Percentiles rank a stretch among this genome's conserved stretches.
Conservation (phyloP, 2,113 vertebrate species). For the Gymnobelideus leadbeateri region DNA sequence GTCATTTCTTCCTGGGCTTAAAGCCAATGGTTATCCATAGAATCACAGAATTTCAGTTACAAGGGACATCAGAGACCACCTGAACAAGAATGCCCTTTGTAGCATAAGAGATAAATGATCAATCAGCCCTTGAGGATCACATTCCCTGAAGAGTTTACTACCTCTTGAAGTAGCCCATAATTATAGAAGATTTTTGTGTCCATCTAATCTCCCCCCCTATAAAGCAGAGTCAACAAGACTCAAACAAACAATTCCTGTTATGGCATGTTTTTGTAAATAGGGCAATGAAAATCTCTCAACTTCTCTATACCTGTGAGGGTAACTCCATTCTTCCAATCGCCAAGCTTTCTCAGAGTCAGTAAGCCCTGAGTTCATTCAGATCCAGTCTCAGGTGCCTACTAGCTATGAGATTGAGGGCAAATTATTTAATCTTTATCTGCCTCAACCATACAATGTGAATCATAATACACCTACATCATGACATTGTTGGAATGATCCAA, state of each 20-base stretch:
- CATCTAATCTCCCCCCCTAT: not conserved
- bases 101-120: not conserved
- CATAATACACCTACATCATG: not conserved
- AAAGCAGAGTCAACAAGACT: not conserved
- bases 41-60: slow-evolving; percentile 1
- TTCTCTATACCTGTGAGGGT: not conserved
- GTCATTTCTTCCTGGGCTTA: slow-evolving; percentile 4
- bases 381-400: not conserved
- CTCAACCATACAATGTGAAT: not conserved
- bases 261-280: not conserved
- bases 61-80: not conserved
- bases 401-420: not conserved
- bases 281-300: not conserved
- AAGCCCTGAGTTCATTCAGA: not conserved
- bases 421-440: not conserved
- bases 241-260: not conserved
- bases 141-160: not conserved
- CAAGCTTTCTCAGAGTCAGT: not conserved
- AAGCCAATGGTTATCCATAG: not conserved
- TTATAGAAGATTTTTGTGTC: not conserved
- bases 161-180: not conserved
- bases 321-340: not conserved
- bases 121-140: not conserved
- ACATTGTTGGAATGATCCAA: not conserved
- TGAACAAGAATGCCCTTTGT: not conserved